Evolutionary conservation across 2,113 vertebrate genomes (phyloP), one percentile per base, ranked within the genome.

Genomic region (Tragelaphus scriptus): DNA sequence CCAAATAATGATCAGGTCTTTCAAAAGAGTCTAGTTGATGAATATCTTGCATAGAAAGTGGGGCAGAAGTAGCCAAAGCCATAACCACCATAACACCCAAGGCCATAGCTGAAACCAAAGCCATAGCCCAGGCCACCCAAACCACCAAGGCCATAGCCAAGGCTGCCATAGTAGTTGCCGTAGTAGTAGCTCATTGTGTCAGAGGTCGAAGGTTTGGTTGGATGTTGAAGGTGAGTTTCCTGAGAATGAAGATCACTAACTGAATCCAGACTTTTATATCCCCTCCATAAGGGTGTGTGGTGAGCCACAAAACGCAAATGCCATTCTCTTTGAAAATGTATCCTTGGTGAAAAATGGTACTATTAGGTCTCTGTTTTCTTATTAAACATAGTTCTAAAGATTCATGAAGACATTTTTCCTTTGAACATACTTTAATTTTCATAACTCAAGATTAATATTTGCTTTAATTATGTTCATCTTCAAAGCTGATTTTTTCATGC

Each of bases 151-250:
- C 65, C 88, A 55, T 2, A 55, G 47, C n/a, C 56, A 15, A 79
- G 56, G 5, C 21, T 25, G 7, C 68, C n/a, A 2, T 15, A 23
- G 28, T 30, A 28, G 28, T 8, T 65, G 30, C 23, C 0, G 0
- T 36, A 56, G 7, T 32, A 26, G 28, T 16, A 59, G 28, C 28
- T 59, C 53, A 53, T 47, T 47, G 5, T 85, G 47, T 85, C 12
- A 32, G 47, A 2, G 25, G 3, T 26, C 53, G 17, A 53, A 8
- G 44, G 44, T 59, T 26, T 49, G 44, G 36, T 16, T 63, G 47
- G 36, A 47, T 36, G 1, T 19, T 44, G 47, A 58, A 75, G 56
- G 68, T n/a, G 25, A 68, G 17, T 23, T 59, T 82, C 40, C 55
- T 56, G 23, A 77, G 21, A 89, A 63, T 58, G 36, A n/a, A 12